Base-by-base conservation (phyloP, 92 coral and sea anemone genomes). In the Porites divaricata region DNA sequence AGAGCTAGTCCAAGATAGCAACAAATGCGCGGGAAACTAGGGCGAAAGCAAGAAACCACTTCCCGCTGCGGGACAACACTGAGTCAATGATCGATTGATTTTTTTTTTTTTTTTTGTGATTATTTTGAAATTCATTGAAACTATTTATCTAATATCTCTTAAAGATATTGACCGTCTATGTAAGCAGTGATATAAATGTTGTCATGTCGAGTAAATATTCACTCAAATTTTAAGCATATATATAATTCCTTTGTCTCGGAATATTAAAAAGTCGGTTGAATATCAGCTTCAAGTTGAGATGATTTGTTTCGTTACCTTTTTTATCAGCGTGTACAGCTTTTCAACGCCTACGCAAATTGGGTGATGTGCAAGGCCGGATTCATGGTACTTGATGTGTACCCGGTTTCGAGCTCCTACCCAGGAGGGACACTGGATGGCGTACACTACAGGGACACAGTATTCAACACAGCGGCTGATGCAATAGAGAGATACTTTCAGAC, bases 341-440 rank as follows among this genome's bases (percentile, higher is more conserved):
- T 94, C 75, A 94, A 94, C 82, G 90, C 95, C 6, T 94, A 91
- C 49, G 93, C 98, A 56, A 91, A 87, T 63, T 83, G 89, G 83
- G 93, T 87, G 62, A 89, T 92, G 93, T 92, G 93, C 74, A 83
- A 85, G 91, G 95, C 92, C 12, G 95, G 95, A 2, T 70, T 87
- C 72, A 81, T 75, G 16, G 91, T 92, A 19, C 86, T 92, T 22
- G 95, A 92, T 74, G 95, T 92, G 20, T 84, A 83, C 57, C 95
- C 93, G 0, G 74, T 87, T 20, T 83, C 95, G 2, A 79, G 83
- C 73, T 90, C 93, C 25, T 92, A 90, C 57, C 98, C 98, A 8
- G 89, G 87, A 50, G 98, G 98, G 23, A 89, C 98, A 41, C 48
- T 87, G 56, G 98, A 91, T 77, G 98, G 98, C 2, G 95, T 94